phyloP scores from a whole-genome alignment of 2,113 vertebrate genomes.

The Upupa epops region DNA sequence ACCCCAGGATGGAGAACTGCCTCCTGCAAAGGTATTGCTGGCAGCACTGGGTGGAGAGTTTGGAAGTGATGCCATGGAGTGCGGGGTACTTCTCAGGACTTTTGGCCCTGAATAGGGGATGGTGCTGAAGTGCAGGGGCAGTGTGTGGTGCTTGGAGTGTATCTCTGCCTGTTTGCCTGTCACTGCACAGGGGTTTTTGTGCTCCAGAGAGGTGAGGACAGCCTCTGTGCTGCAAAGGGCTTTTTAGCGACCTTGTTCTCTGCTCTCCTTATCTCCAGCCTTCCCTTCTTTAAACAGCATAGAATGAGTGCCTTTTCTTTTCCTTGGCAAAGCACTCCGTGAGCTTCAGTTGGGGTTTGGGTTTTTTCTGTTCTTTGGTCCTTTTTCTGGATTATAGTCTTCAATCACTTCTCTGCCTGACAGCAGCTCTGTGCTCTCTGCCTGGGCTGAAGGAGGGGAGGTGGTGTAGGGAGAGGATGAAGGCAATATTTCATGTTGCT shows the following conservation, averaged over 20 bases:
- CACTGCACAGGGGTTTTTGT: fast-evolving
- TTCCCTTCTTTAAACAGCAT: not conserved
- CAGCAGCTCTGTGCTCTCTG: not conserved
- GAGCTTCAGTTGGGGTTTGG: not conserved
- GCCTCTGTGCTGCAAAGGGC: not conserved
- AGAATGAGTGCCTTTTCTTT: not conserved
- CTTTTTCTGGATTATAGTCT: not conserved
- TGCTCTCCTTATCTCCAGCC: fast-evolving
- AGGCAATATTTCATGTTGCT: not conserved
- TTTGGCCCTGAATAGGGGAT: not conserved
- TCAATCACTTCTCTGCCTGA: constrained; percentile 3
- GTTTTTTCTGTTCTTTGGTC: not conserved
- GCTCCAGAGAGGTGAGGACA: not conserved
- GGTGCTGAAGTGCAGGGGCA: fast-evolving
- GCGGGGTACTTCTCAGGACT: not conserved
- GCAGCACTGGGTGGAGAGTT: not conserved
- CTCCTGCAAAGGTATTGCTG: fast-evolving
- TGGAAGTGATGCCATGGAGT: not conserved
- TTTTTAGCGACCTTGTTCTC: not conserved
- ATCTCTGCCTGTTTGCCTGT: not conserved
- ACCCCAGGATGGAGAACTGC: not conserved
- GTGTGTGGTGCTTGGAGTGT: fast-evolving
- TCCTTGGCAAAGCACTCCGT: not conserved
- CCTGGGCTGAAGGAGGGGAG: not conserved
- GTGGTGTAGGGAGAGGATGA: not conserved